Percentiles rank a stretch among this genome's conserved stretches.
Evolutionary conservation across 2,113 vertebrate species (phyloP).

Genomic region (Todiramphus saurophagus): DNA sequence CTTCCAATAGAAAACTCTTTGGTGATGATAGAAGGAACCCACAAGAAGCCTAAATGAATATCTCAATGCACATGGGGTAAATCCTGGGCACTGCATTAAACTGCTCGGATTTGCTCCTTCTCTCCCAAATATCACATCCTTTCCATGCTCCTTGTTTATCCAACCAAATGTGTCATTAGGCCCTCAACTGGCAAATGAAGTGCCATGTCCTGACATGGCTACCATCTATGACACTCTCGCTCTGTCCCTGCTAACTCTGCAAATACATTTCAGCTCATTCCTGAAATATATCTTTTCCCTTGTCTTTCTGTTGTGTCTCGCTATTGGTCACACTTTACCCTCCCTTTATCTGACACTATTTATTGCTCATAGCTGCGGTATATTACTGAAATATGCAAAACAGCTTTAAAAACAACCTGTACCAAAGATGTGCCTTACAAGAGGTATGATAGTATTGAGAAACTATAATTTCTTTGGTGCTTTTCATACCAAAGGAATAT

Average conservation of each 20-base stretch:
- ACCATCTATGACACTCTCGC: neutral
- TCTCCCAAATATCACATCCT: fast-evolving
- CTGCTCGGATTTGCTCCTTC: neutral
- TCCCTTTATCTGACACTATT: neutral
- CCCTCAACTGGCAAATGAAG: neutral
- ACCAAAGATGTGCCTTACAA: neutral
- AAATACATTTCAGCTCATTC: neutral
- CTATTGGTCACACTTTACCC: neutral
- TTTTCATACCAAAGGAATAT: neutral
- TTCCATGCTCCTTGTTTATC: neutral
- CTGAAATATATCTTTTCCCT: neutral
- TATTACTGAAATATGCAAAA: neutral
- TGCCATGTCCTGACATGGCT: neutral
- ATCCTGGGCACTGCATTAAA: neutral
- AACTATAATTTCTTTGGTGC: neutral
- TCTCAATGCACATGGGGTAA: neutral
- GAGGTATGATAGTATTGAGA: neutral
- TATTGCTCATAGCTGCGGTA: neutral
- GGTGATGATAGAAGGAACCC: neutral
- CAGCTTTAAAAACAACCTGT: neutral
- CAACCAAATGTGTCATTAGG: neutral
- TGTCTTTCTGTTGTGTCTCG: neutral
- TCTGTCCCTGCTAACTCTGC: neutral
- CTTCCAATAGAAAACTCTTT: neutral
- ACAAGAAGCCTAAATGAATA: neutral